Conservation (phyloP, 2,888 invertebrate species). For the Acronicta alni region DNA sequence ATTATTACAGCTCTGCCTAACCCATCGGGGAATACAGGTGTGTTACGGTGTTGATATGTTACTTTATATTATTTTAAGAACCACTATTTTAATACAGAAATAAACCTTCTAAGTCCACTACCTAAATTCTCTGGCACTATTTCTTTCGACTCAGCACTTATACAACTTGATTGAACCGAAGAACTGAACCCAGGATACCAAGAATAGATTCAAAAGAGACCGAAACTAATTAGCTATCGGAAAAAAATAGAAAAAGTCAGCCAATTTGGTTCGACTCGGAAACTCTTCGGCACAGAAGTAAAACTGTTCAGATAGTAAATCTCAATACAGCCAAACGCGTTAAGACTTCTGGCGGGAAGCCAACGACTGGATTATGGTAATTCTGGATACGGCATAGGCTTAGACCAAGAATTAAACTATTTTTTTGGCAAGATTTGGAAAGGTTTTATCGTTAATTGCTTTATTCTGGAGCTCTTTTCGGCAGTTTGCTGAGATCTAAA, state of each 20-base stretch:
- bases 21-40: too few relatives aligned
- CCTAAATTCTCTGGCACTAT: neutral
- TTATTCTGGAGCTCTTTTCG: constrained; percentile 26
- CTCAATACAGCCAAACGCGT: constrained; percentile 75
- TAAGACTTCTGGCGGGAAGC: constrained; percentile 68
- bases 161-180: constrained; percentile 28
- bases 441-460: constrained; percentile 50
- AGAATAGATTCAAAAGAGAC: constrained; percentile 36
- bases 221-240: constrained; percentile 48
- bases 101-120: neutral
- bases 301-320: constrained; percentile 72
- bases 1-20: too few relatives aligned
- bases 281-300: constrained; percentile 48
- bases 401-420: constrained; percentile 34
- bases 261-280: constrained; percentile 52
- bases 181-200: constrained; percentile 18
- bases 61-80: too few relatives aligned
- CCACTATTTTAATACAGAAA: neutral
- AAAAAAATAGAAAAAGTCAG: constrained; percentile 35
- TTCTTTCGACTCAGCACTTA: neutral
- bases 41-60: too few relatives aligned
- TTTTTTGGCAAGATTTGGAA: constrained; percentile 32
- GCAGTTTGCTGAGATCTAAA: constrained; percentile 19
- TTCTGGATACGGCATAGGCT: constrained; percentile 55
- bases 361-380: constrained; percentile 52